Conservation (phyloP, 2,113 vertebrate species). For the Oreochromis aureus region DNA sequence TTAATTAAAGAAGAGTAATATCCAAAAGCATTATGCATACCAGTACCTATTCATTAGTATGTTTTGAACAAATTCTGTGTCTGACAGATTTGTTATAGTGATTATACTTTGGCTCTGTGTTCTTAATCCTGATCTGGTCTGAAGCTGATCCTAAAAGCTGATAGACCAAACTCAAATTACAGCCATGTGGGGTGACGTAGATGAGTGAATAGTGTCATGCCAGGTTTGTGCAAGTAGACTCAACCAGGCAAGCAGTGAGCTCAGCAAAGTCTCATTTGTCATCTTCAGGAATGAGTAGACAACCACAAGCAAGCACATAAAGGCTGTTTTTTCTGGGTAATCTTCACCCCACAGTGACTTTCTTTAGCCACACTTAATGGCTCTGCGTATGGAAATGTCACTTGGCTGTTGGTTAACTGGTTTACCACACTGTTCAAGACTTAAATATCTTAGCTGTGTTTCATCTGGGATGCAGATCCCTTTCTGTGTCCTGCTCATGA, state of each 20-base stretch:
- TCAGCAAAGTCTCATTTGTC: not conserved
- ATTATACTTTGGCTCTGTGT: not conserved
- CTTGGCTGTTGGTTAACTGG: not conserved
- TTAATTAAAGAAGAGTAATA: not conserved
- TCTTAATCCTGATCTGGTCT: not conserved
- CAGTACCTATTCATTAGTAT: not conserved
- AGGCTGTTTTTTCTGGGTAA: not conserved
- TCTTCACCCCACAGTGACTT: not conserved
- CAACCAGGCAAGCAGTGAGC: not conserved
- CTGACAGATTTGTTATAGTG: not conserved
- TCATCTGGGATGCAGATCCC: not conserved
- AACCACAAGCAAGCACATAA: not conserved
- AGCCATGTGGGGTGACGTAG: not conserved
- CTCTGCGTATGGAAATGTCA: not conserved
- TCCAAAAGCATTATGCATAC: not conserved
- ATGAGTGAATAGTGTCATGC: not conserved
- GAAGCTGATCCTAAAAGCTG: not conserved
- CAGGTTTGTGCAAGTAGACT: not conserved
- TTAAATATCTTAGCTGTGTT: not conserved
- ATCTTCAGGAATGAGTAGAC: not conserved
- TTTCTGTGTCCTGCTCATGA: not conserved
- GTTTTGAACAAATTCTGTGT: not conserved
- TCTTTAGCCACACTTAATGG: not conserved
- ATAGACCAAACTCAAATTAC: not conserved
- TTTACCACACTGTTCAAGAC: not conserved